Conservation (phyloP, 2,113 vertebrate species). For the Sceloporus tristichus region DNA sequence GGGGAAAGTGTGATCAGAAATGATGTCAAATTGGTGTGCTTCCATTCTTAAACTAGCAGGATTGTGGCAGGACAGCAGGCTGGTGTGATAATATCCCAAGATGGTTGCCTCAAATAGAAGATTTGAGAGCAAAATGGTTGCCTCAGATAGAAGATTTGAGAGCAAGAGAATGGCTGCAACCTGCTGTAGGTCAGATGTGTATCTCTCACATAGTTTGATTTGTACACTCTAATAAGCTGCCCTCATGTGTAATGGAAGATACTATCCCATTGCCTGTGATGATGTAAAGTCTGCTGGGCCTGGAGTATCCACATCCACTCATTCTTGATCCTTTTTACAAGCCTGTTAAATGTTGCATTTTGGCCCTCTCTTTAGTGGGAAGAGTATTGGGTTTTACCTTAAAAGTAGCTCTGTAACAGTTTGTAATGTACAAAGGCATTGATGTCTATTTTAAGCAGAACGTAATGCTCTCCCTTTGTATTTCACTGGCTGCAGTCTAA, state of each 20-base stretch:
- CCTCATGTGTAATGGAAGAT: not conserved
- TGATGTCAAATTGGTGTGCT: no score
- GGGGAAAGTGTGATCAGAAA: no score
- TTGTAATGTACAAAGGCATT: not conserved
- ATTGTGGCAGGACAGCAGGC: no score
- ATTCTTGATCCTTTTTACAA: not conserved
- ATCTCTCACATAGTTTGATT: not conserved
- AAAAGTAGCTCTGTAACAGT: not conserved
- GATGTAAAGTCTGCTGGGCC: not conserved
- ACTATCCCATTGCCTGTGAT: not conserved
- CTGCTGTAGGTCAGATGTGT: not conserved
- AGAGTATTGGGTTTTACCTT: not conserved
- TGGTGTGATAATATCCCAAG: no score
- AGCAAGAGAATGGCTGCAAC: no score
- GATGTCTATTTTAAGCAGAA: not conserved
- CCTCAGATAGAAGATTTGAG: no score
- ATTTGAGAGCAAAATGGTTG: no score
- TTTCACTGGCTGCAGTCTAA: not conserved
- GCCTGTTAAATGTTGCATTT: not conserved
- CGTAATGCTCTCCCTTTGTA: not conserved
- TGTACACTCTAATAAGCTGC: not conserved
- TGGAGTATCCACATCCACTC: not conserved
- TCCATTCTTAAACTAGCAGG: no score
- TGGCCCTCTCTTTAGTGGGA: not conserved
- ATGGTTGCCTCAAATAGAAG: no score